Conservation (phyloP, 2,113 vertebrate genomes). For the Rhadina sibilatrix region DNA sequence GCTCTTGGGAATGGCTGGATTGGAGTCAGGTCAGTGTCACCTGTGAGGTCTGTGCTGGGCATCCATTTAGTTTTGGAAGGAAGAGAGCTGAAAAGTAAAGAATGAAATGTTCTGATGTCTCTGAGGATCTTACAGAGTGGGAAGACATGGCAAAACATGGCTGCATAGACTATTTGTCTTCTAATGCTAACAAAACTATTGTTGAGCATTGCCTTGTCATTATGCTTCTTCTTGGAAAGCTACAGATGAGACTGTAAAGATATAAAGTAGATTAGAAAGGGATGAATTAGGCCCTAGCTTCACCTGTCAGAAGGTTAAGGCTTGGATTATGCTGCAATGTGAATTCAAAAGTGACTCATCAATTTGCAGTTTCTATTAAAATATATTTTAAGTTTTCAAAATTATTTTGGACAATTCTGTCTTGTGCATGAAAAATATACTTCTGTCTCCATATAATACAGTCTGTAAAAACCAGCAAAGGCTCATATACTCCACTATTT, state of each 20-base stretch:
- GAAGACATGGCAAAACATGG: not conserved
- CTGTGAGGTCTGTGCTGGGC: not conserved
- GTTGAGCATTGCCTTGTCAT: not conserved
- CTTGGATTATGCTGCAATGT: not conserved
- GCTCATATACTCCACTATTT: not conserved
- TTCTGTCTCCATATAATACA: not conserved
- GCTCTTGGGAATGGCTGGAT: not conserved
- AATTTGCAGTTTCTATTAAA: not conserved
- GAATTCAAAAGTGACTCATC: not conserved
- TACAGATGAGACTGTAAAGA: not conserved
- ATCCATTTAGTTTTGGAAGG: not conserved
- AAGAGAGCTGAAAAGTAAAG: not conserved
- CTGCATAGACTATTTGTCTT: not conserved
- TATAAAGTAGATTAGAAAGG: not conserved
- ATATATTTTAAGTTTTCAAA: not conserved
- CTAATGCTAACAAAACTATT: not conserved
- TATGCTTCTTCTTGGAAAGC: not conserved
- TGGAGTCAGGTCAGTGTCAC: not conserved
- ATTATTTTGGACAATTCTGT: not conserved
- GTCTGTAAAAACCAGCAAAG: not conserved
- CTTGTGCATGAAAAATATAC: not conserved
- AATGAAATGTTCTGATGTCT: not conserved
- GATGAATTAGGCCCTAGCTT: not conserved
- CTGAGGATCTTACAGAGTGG: not conserved
- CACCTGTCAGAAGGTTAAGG: not conserved